Conservation (phyloP, 2,113 vertebrate genomes). For the Stegostoma tigrinum region DNA sequence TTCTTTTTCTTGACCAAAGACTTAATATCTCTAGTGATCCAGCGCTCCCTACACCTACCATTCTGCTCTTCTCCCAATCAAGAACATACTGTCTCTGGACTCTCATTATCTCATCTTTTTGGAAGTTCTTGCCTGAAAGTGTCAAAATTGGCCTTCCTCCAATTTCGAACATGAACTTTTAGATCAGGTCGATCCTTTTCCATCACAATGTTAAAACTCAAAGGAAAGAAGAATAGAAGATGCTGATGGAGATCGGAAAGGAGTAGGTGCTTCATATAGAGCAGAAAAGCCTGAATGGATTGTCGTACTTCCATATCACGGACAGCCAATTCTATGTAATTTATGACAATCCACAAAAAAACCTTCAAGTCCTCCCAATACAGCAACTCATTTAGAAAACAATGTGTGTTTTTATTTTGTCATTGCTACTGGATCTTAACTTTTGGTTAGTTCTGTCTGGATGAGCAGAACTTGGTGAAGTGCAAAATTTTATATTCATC, state of each 20-base stretch:
- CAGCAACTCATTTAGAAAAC: background rate
- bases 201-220: background rate
- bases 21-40: too few species aligned
- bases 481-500: background rate
- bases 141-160: too few species aligned
- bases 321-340: background rate
- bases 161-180: too few species aligned
- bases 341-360: background rate
- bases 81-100: too few species aligned
- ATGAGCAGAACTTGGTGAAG: background rate
- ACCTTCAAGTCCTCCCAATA: background rate
- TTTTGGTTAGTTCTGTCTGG: background rate
- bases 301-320: background rate
- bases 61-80: too few species aligned
- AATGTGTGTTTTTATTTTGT: background rate
- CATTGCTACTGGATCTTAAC: background rate
- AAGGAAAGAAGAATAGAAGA: background rate
- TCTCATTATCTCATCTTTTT: too few species aligned
- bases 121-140: too few species aligned
- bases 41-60: too few species aligned
- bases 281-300: background rate
- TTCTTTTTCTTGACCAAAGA: too few species aligned
- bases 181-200: too few species aligned
- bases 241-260: background rate
- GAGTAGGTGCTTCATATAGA: background rate